These are phyloP conservation scores for Portevinia maculata DNA, from an alignment of 2,888 invertebrate species.

Conservation along the genomic window DNA sequence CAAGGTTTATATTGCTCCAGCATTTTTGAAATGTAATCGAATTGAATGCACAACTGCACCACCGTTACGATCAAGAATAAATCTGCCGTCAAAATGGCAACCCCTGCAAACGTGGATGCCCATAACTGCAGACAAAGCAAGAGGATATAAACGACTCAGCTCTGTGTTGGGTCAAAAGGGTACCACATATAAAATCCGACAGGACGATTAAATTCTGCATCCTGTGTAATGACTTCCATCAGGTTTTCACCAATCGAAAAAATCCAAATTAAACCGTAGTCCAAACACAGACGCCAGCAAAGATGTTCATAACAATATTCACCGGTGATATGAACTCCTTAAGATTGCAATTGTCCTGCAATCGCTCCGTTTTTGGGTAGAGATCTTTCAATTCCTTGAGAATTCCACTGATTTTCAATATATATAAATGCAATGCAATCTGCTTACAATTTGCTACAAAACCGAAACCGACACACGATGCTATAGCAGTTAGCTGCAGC, in stretches of 20 bases:
- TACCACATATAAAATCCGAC: slow-evolving; percentile 79
- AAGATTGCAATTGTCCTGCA: slow-evolving; percentile 74
- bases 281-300: slow-evolving; percentile 77
- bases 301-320: slow-evolving; percentile 77
- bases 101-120: slow-evolving; percentile 77
- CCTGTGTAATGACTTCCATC: background rate
- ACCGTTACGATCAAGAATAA: slow-evolving; percentile 78
- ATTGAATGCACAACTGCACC: slow-evolving; percentile 79
- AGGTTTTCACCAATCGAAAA: slow-evolving; percentile 68
- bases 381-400: slow-evolving; percentile 78
- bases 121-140: slow-evolving; percentile 77
- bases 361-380: slow-evolving; percentile 76
- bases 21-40: slow-evolving; percentile 76
- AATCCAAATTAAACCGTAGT: slow-evolving; percentile 77
- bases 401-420: slow-evolving; percentile 74
- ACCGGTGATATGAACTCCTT: slow-evolving; percentile 74
- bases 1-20: slow-evolving; percentile 73
- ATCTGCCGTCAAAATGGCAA: slow-evolving; percentile 78
- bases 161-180: slow-evolving; percentile 76
- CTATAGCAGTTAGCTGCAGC: slow-evolving; percentile 78
- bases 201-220: slow-evolving; percentile 76
- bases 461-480: slow-evolving; percentile 79
- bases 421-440: slow-evolving; percentile 75
- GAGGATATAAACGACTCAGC: slow-evolving; percentile 65
- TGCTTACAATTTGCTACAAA: slow-evolving; percentile 79